Conservation (phyloP, 2,888 invertebrate species). For the Aphodius sticticus region DNA sequence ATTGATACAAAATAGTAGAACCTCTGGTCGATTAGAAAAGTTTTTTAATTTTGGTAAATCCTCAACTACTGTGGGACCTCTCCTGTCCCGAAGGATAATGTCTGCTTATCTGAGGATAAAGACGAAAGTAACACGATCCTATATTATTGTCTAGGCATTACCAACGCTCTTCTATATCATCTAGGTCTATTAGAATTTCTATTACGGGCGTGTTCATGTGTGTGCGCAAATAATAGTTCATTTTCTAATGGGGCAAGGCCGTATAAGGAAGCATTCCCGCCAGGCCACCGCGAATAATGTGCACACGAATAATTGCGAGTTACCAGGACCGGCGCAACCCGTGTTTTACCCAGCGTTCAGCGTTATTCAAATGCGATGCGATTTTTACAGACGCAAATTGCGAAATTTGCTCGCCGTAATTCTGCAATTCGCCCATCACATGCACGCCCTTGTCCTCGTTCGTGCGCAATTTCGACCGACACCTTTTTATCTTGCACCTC, state of each 20-base stretch:
- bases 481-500: conserved; percentile 17
- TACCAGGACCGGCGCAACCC: not conserved
- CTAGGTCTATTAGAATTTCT: not conserved
- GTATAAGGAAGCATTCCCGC: not conserved
- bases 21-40: not conserved
- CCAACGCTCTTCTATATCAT: not conserved
- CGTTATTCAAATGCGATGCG: conserved; percentile 20
- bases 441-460: conserved; percentile 6
- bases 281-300: not conserved
- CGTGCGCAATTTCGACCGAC: conserved; percentile 14
- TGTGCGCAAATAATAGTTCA: not conserved
- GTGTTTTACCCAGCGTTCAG: conserved; percentile 8
- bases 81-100: not conserved
- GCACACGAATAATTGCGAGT: not conserved
- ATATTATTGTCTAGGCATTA: not conserved
- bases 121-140: not conserved
- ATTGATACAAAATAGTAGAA: not conserved
- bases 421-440: conserved; percentile 16
- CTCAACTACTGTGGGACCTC: not conserved
- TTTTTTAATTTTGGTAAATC: not conserved
- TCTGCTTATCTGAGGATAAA: not conserved
- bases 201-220: not conserved
- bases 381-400: conserved; percentile 23
- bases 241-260: not conserved
- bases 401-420: conserved; percentile 21